Evolutionary conservation across 2,888 invertebrate genomes (phyloP).

Genomic region (Podotricha telesiphe): DNA sequence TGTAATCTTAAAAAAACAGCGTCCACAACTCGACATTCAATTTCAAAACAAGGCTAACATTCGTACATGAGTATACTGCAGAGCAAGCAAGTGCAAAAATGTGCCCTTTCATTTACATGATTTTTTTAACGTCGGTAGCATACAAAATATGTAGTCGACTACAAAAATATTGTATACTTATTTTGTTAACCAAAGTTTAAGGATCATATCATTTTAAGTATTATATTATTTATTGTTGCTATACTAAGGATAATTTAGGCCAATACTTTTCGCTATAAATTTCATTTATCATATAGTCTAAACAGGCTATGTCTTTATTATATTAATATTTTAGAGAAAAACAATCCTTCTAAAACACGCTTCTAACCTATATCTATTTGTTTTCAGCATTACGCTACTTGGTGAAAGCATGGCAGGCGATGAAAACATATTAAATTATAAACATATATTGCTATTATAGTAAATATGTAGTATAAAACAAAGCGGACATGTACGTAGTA

Average conservation of each 20-base stretch:
- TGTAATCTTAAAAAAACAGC: slow-evolving; percentile 17
- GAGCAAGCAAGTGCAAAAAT: slow-evolving; percentile 1
- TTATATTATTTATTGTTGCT: too few species aligned
- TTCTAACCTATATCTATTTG: too few species aligned
- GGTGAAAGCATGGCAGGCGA: too few species aligned
- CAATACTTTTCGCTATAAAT: too few species aligned
- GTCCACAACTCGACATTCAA: neutral
- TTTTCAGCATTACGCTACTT: too few species aligned
- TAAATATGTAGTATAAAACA: neutral
- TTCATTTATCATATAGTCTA: too few species aligned
- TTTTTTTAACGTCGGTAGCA: slow-evolving; percentile 1
- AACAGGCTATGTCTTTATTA: too few species aligned
- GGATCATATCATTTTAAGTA: too few species aligned
- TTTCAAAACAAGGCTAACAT: slow-evolving; percentile 18
- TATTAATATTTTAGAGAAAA: too few species aligned
- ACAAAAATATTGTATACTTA: neutral
- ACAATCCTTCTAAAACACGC: too few species aligned
- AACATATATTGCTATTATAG: neutral
- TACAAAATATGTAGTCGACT: neutral
- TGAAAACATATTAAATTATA: neutral
- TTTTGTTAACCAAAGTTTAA: too few species aligned
- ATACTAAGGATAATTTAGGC: too few species aligned
- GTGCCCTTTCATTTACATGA: slow-evolving; percentile 3
- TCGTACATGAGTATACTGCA: neutral
- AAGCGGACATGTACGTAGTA: slow-evolving; percentile 1